A percentile compares a stretch with the other conserved stretches of the same genome.
These are phyloP conservation scores for Natrix natrix DNA, from an alignment of 2,797 vertebrate species.

Conservation along the genomic window DNA sequence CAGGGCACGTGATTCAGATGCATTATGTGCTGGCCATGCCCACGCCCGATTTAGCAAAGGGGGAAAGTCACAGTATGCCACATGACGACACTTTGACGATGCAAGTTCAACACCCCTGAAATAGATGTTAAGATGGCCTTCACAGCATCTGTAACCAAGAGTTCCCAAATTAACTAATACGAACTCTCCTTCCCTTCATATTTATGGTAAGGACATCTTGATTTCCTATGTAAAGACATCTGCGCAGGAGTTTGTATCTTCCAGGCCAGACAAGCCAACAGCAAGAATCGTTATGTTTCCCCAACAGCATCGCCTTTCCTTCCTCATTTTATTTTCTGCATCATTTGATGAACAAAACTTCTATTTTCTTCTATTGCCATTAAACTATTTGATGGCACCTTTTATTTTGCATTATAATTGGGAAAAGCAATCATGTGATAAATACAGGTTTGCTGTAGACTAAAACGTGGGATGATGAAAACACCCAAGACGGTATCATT, in stretches of 20 bases:
- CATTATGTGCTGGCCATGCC: too few species aligned
- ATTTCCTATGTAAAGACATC: not conserved
- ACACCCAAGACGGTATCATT: conserved; percentile 30
- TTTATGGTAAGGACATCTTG: not conserved
- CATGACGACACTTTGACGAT: rapidly evolving
- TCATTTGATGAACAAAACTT: conserved; percentile 71
- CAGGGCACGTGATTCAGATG: not conserved
- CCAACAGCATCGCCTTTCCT: conserved; percentile 34
- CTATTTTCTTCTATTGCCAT: conserved; percentile 71
- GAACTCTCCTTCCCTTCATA: conserved; percentile 1
- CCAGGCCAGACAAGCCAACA: conserved; percentile 32
- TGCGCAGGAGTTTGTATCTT: not conserved
- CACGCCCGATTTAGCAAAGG: too few species aligned
- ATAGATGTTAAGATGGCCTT: conserved; percentile 38
- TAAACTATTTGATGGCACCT: conserved; percentile 73
- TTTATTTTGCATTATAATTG: conserved; percentile 76
- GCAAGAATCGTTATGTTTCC: conserved; percentile 48
- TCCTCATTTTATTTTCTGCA: conserved; percentile 74
- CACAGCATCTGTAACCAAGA: not conserved
- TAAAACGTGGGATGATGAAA: conserved; percentile 58
- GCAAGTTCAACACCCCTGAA: too few species aligned
- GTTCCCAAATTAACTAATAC: conserved; percentile 25
- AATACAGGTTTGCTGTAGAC: conserved; percentile 67
- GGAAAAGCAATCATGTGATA: conserved; percentile 71
- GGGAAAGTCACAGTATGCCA: too few species aligned